Base-by-base conservation (phyloP, 1,140 invertebrate genomes). In the Apis mellifera region DNA sequence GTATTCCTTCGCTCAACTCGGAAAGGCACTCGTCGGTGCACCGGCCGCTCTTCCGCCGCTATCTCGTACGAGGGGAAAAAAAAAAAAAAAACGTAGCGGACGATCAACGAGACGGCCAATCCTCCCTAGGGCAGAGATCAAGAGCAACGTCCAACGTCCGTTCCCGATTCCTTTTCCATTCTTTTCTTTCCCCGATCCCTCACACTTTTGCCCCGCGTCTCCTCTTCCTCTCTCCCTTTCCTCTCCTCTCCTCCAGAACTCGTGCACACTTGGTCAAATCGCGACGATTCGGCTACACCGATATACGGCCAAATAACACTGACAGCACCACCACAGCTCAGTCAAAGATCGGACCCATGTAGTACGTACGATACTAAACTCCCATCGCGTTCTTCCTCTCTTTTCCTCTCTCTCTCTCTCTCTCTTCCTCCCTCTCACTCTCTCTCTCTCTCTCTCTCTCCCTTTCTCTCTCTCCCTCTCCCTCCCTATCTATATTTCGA, bases 21-120 rank as follows among this genome's bases (percentile, higher is more conserved):
- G 12, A 50, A 80, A 72, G 54, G 32, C 76, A 71, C 77, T 70
- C 52, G 76, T n/a, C n/a, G n/a, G n/a, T 52, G 50, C 48, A 71
- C n/a, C 7, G 50, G 26, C 7, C 7, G 26, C 15, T 26, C 69
- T 26, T 12, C n/a, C 21, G 48, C n/a, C 68, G 17, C 8, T 48
- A 68, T 13, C 32, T 69, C 48, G 23, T 42, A 68, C 66, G 17
- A 48, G 8, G 2, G 2, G 2, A 32, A 32, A 32, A 32, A 32
- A 32, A 32, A 32, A 32, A 32, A 32, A 32, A 32, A 32, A 32
- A 32, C 2, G 32, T n/a, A 32, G 32, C 32, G 32, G 32, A 26
- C 26, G 26, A 26, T 26, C 26, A 32, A 48, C 26, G 21, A n/a
- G 23, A 11, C 50, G 17, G 3, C 19, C 48, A 3, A 70, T 7